Evolutionary conservation across 2,113 vertebrate species (phyloP).

Genomic region (Egretta garzetta): DNA sequence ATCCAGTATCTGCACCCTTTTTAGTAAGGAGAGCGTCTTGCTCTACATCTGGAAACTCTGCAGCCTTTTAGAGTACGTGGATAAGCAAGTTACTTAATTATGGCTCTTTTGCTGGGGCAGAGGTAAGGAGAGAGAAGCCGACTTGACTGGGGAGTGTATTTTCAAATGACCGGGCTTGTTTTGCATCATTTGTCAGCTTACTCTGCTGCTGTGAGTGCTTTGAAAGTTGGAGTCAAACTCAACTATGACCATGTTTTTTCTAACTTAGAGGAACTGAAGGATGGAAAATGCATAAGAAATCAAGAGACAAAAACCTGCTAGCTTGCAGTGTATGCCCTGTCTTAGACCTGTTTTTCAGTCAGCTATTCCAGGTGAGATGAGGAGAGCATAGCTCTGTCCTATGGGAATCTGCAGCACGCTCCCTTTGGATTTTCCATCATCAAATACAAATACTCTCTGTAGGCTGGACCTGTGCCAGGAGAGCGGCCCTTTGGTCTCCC

Average conservation of each 20-base stretch:
- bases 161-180: neutral
- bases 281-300: neutral
- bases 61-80: neutral
- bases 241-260: neutral
- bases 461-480: neutral
- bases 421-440: neutral
- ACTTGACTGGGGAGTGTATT: neutral
- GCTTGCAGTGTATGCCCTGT: rapidly evolving
- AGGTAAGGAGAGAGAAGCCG: neutral
- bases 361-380: neutral
- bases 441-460: neutral
- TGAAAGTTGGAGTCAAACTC: neutral
- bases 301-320: neutral
- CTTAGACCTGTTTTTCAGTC: neutral
- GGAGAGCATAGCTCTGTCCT: neutral
- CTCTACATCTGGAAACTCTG: neutral
- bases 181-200: neutral
- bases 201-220: neutral
- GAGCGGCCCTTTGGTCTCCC: neutral
- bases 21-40: neutral
- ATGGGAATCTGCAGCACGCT: rapidly evolving
- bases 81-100: neutral
- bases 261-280: neutral
- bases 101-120: neutral
- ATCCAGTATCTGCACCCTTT: neutral